A percentile compares a stretch with the other conserved stretches of the same genome.
Conservation (phyloP, 2,888 invertebrate species). For the Ornithoptera alexandrae region DNA sequence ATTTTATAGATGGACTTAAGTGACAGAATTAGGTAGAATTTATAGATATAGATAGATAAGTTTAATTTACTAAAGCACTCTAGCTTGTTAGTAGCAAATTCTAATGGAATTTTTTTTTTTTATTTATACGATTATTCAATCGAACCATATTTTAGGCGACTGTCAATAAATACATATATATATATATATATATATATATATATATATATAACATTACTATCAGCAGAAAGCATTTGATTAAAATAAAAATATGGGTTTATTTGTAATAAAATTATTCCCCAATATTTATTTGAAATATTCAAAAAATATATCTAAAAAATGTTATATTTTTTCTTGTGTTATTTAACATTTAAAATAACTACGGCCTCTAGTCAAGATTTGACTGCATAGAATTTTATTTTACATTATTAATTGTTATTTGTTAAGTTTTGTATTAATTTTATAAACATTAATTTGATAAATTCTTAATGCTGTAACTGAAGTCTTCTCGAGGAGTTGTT, state of each 20-base stretch:
- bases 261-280: not conserved
- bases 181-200: too few relatives aligned
- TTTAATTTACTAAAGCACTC: conserved; percentile 16
- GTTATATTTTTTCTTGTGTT: not conserved
- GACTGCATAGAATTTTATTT: conserved; percentile 73
- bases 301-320: not conserved
- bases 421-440: conserved; percentile 30
- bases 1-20: conserved; percentile 44
- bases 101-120: not conserved
- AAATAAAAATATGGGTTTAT: not conserved
- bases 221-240: not conserved
- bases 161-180: conserved; percentile 5
- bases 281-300: not conserved
- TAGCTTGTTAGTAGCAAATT: conserved; percentile 7
- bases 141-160: not conserved
- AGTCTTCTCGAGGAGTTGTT: not conserved
- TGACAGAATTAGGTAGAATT: conserved; percentile 47
- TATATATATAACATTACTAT: not conserved
- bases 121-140: not conserved
- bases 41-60: conserved; percentile 20
- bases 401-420: conserved; percentile 38
- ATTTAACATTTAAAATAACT: not conserved
- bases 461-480: not conserved
- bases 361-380: conserved; percentile 68
- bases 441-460: not conserved